These are phyloP conservation scores for Melitaea athalia DNA, from an alignment of 2,888 invertebrate species.

Conservation along the genomic window DNA sequence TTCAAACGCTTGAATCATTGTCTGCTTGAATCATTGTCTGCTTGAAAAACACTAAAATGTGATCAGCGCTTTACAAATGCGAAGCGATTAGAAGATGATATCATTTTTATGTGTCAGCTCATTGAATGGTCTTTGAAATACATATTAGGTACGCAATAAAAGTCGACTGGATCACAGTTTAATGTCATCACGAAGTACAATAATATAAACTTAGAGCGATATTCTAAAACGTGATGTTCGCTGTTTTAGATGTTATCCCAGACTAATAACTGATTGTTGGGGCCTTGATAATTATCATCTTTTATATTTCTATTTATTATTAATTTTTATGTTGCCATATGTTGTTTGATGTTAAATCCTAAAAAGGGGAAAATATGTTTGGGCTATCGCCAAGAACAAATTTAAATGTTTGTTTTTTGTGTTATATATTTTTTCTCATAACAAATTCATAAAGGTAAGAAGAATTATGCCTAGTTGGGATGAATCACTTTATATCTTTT, in stretches of 20 bases:
- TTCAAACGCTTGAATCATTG: too few relatives aligned
- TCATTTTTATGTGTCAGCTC: slow-evolving; percentile 38
- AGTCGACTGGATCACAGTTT: slow-evolving; percentile 27
- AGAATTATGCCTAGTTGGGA: neutral
- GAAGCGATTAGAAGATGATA: slow-evolving; percentile 32
- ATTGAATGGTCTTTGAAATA: slow-evolving; percentile 30
- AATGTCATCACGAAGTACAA: slow-evolving; percentile 31
- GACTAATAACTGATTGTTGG: neutral
- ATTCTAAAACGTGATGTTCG: slow-evolving; percentile 21
- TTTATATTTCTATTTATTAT: neutral
- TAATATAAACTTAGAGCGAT: slow-evolving; percentile 18
- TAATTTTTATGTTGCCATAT: too few relatives aligned
- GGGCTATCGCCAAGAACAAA: too few relatives aligned
- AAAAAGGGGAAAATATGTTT: too few relatives aligned
- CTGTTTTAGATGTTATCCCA: slow-evolving; percentile 19
- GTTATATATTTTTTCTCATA: too few relatives aligned
- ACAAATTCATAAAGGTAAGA: too few relatives aligned
- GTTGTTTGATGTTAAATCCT: too few relatives aligned
- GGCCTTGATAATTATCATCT: neutral
- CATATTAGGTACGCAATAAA: slow-evolving; percentile 36
- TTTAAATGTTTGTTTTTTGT: too few relatives aligned
- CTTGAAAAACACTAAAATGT: slow-evolving; percentile 10
- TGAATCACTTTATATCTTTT: slow-evolving; percentile 8
- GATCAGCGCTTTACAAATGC: slow-evolving; percentile 19
- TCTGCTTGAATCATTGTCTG: slow-evolving; percentile 2